Base-by-base conservation (phyloP, 1,140 invertebrate species). In the Heliconius eleuchia region DNA sequence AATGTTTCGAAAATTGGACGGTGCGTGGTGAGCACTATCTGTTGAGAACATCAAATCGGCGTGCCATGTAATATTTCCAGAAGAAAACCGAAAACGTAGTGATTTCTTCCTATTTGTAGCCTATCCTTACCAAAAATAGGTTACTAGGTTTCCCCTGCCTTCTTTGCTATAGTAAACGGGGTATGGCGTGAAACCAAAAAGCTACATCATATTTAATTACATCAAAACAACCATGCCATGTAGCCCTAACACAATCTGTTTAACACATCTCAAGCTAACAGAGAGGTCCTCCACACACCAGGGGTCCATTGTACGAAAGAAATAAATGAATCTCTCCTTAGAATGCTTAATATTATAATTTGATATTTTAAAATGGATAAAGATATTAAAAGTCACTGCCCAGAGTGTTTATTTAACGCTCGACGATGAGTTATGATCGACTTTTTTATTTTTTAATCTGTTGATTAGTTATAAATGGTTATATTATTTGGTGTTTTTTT, bases 281-380 rank as follows among this genome's bases (percentile, higher is more conserved):
- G 77, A 79, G 78, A 84, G 85, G 84, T 84, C 16, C 71, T 71
- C 78, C 82, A 78, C 83, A 1, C 90, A 76, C 50, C 91, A 79
- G 91, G 91, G 85, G 79, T 66, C 88, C 89, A 85, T 92, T 91
- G 88, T 92, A 83, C 83, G 71, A 50, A 71, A 76, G 83, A 88
- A 86, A 91, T 89, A 91, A 92, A 92, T 91, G 91, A 89, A 87
- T 80, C 86, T 77, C 77, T 72, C 80, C 83, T 82, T 84, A 84
- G 85, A 85, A 89, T 87, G 86, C 81, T 91, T 91, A 92, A 92
- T 92, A 92, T 91, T 92, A 92, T 92, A 92, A 92, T 92, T 92
- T 92, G 90, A 92, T 92, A 92, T 92, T 92, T 92, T 90, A 86
- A 91, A 91, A 90, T 83, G 91, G 87, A 91, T 92, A 91, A 88